phyloP scores from a whole-genome alignment of 1,140 invertebrate species.

The Ostrea edulis region DNA sequence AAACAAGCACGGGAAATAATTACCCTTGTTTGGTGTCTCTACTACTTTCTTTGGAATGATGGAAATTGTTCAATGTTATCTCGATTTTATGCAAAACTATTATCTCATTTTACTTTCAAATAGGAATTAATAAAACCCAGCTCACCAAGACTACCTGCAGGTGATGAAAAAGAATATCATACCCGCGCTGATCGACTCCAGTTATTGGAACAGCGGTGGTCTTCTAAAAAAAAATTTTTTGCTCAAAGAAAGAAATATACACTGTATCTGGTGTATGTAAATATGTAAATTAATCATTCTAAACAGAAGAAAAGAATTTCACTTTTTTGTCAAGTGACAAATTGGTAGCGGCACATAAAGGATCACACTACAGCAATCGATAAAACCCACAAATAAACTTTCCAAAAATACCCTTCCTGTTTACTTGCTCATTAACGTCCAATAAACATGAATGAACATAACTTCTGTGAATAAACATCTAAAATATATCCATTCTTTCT shows the following conservation, averaged over 20 bases:
- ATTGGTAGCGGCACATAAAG: constrained; percentile 11
- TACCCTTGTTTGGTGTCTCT: not conserved
- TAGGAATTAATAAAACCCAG: not conserved
- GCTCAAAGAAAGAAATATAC: not conserved
- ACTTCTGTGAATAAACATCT: not conserved
- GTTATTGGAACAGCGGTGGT: not conserved
- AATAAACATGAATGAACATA: constrained; percentile 14
- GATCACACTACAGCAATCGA: constrained; percentile 1
- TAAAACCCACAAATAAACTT: constrained; percentile 7
- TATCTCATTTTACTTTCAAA: constrained; percentile 35
- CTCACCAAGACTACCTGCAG: not conserved
- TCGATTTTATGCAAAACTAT: not conserved
- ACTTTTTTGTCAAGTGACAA: constrained; percentile 10
- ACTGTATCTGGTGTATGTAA: not conserved
- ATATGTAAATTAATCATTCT: constrained; percentile 24
- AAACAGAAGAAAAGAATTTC: not conserved
- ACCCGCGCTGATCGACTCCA: not conserved
- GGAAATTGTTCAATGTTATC: not conserved
- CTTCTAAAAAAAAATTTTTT: not conserved
- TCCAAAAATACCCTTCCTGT: not conserved
- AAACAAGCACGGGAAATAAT: not conserved
- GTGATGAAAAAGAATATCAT: not conserved
- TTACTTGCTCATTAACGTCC: constrained; percentile 17
- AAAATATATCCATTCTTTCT: constrained; percentile 18
- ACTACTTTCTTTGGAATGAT: constrained; percentile 1